Percentiles rank a stretch among this genome's conserved stretches.
phyloP scores from a whole-genome alignment of 1,140 invertebrate genomes.

The Aphaenogaster rudis region DNA sequence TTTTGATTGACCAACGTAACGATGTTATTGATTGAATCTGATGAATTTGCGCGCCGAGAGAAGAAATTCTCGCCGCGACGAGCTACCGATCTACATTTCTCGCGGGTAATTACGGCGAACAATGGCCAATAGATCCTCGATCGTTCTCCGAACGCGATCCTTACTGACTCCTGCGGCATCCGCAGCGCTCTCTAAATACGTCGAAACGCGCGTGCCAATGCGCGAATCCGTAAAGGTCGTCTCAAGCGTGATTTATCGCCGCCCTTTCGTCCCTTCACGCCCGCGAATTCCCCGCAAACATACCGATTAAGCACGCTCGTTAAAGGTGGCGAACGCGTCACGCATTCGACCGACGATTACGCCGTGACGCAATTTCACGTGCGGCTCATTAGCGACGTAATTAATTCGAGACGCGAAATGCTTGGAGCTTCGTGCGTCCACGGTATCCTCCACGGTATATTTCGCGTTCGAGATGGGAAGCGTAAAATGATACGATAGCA shows the following conservation, averaged over 20 bases:
- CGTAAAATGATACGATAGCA: not conserved
- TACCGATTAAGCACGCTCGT: constrained; percentile 73
- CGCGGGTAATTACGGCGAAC: constrained; percentile 18
- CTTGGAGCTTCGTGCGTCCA: constrained; percentile 30
- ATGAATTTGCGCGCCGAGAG: not conserved
- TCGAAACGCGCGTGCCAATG: constrained; percentile 33
- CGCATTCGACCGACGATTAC: constrained; percentile 70
- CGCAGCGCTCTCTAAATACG: constrained; percentile 8
- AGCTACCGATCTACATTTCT: constrained; percentile 18
- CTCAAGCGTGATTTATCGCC: constrained; percentile 59
- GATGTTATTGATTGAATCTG: not conserved
- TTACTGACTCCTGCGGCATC: constrained; percentile 45
- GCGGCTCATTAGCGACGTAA: constrained; percentile 76
- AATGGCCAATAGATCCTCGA: constrained; percentile 21
- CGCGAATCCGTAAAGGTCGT: constrained; percentile 26
- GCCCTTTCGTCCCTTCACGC: constrained; percentile 52
- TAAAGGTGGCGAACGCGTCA: constrained; percentile 72
- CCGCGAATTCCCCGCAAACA: constrained; percentile 53
- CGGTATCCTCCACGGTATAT: constrained; percentile 7
- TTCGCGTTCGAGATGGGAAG: constrained; percentile 1
- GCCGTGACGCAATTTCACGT: constrained; percentile 67
- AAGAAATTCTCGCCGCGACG: not conserved
- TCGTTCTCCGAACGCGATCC: constrained; percentile 13
- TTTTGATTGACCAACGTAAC: not conserved
- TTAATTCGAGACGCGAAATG: constrained; percentile 76